Evolutionary conservation across 2,797 vertebrate genomes (phyloP).

Genomic region (Lacerta agilis): DNA sequence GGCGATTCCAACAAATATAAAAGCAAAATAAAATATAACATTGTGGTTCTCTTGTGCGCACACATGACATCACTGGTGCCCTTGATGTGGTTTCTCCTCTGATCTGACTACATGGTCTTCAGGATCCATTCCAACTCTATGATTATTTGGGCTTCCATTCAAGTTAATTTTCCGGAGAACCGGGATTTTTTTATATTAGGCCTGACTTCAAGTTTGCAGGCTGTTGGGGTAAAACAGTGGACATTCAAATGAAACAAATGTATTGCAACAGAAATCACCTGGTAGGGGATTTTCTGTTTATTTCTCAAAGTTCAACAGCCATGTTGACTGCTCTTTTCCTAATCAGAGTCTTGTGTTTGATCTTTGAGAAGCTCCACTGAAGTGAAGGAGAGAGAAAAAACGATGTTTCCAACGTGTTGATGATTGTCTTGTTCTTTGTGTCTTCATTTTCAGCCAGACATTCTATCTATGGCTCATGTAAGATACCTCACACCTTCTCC

Average conservation of each 20-base stretch:
- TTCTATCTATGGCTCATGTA: constrained; percentile 89
- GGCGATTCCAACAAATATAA: too few relatives aligned
- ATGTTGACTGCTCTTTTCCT: not conserved
- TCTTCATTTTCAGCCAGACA: constrained; percentile 81
- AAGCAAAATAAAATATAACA: not conserved
- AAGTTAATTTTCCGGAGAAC: not conserved
- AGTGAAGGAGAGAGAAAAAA: not conserved
- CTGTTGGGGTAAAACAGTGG: not conserved
- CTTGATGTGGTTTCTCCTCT: not conserved
- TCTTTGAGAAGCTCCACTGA: not conserved
- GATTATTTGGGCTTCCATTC: not conserved
- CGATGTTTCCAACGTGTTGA: not conserved
- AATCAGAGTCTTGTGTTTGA: not conserved
- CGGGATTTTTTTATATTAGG: too few relatives aligned
- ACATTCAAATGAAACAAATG: not conserved
- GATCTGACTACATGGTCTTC: not conserved
- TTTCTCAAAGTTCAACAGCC: not conserved
- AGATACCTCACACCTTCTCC: constrained; percentile 85
- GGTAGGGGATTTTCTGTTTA: not conserved
- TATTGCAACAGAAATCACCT: not conserved
- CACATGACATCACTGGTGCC: not conserved
- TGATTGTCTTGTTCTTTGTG: not conserved
- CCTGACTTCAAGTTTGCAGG: not conserved
- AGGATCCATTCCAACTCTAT: too few relatives aligned
- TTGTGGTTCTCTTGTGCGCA: not conserved